These are phyloP conservation scores for Nematolebias whitei DNA, from an alignment of 2,113 vertebrate species.

Conservation along the genomic window DNA sequence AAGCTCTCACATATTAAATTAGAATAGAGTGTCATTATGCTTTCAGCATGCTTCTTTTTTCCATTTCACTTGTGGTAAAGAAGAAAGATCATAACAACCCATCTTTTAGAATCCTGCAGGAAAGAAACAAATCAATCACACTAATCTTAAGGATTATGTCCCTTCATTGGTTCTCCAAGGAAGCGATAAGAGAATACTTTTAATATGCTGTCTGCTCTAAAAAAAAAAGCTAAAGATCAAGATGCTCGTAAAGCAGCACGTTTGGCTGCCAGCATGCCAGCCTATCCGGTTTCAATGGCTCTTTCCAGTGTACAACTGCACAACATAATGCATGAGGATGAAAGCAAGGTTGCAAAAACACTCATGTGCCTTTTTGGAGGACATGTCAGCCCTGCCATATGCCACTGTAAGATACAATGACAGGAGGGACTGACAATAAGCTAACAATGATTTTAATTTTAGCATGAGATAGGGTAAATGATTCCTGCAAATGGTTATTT, in stretches of 20 bases:
- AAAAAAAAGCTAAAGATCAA: constrained; percentile 26
- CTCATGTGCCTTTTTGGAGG: constrained; percentile 49
- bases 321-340: constrained; percentile 47
- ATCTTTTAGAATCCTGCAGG: constrained; percentile 35
- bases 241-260: constrained; percentile 50
- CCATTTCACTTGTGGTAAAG: constrained; percentile 22
- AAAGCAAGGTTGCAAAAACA: constrained; percentile 39
- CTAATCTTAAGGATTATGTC: constrained; percentile 53
- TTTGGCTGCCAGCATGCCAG: constrained; percentile 38
- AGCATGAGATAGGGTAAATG: not conserved
- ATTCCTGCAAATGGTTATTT: too few species aligned
- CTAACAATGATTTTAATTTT: constrained; percentile 7
- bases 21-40: constrained; percentile 13
- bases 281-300: constrained; percentile 38
- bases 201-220: constrained; percentile 41
- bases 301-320: constrained; percentile 34
- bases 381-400: constrained; percentile 42
- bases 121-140: constrained; percentile 59
- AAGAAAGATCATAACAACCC: constrained; percentile 35
- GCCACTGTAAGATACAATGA: constrained; percentile 40
- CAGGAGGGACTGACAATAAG: constrained; percentile 11
- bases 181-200: constrained; percentile 45
- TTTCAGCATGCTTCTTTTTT: constrained; percentile 19
- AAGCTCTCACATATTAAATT: constrained; percentile 8
- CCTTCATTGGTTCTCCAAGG: constrained; percentile 38